Evolutionary conservation across 1,140 invertebrate species (phyloP).

Genomic region (Cepaea nemoralis): DNA sequence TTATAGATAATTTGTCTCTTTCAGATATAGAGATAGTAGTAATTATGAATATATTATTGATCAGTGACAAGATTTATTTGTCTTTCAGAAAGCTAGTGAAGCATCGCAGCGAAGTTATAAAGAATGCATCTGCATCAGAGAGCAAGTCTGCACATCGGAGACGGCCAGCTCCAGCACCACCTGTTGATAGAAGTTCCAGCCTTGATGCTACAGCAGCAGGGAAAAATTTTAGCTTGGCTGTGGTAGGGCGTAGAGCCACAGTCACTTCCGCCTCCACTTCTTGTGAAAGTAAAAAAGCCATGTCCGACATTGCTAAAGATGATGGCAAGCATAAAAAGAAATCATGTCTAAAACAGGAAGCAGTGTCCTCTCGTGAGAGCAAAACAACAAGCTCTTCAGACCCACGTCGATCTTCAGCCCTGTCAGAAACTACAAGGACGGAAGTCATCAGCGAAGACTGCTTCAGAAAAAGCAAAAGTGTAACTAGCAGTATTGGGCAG

Average conservation of each 20-base stretch:
- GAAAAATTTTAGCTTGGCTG: neutral
- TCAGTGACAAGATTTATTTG: neutral
- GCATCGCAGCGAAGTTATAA: conserved; percentile 37
- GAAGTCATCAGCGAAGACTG: neutral
- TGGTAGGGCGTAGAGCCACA: conserved; percentile 10
- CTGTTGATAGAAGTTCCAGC: conserved; percentile 31
- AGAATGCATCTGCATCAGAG: conserved; percentile 15
- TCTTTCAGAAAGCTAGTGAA: conserved; percentile 37
- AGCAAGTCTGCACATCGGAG: conserved; percentile 17
- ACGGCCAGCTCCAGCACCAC: conserved; percentile 38
- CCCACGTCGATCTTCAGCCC: neutral
- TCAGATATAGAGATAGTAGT: too few relatives aligned
- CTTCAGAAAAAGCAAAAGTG: conserved; percentile 35
- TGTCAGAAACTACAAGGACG: neutral
- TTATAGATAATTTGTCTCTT: too few relatives aligned
- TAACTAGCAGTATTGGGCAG: conserved; percentile 40
- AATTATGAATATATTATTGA: neutral
- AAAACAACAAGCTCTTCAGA: conserved; percentile 3
- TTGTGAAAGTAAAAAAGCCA: neutral
- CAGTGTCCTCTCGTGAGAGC: neutral
- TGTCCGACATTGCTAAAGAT: neutral
- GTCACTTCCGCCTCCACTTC: neutral
- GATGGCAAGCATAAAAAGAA: conserved; percentile 5
- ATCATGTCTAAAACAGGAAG: neutral
- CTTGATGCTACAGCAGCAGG: neutral